Percentiles rank a stretch among this genome's conserved stretches.
These are phyloP conservation scores for Bolinopsis microptera DNA, from an alignment of 37 sponge, comb jelly and placozoan genomes.

Conservation along the genomic window DNA sequence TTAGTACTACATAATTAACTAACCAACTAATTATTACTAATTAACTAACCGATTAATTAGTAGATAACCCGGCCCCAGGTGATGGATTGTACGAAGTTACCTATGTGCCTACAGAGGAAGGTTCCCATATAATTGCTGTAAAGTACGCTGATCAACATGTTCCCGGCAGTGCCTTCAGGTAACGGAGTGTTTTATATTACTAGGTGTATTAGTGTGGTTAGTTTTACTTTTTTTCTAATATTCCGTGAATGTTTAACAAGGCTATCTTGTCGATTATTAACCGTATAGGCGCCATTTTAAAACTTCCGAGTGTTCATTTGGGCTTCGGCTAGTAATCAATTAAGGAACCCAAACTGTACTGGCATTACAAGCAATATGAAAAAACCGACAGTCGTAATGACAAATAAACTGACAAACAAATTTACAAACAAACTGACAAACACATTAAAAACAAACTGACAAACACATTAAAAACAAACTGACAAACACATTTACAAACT, in stretches of 20 bases:
- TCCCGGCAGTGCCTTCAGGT: slow-evolving; percentile 61
- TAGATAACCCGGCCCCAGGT: background rate
- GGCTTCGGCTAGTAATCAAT: no score
- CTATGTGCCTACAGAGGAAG: slow-evolving; percentile 51
- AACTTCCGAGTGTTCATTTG: no score
- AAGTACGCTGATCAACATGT: slow-evolving; percentile 61
- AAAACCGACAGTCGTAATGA: no score
- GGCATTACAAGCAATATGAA: no score
- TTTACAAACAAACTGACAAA: background rate
- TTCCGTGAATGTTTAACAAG: no score
- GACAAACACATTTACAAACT: background rate
- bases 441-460: no score
- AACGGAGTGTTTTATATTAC: no score
- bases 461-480: background rate
- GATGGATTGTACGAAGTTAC: slow-evolving; percentile 43
- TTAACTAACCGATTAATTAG: background rate
- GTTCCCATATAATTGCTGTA: slow-evolving; percentile 27
- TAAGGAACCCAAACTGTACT: no score
- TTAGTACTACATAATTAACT: background rate
- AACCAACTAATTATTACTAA: background rate
- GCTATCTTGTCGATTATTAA: no score
- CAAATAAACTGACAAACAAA: background rate
- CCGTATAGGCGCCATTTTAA: no score
- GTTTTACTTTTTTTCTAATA: no score
- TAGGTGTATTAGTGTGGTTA: no score